Evolutionary conservation across 2,888 invertebrate species (phyloP).

Genomic region (Salticus scenicus): DNA sequence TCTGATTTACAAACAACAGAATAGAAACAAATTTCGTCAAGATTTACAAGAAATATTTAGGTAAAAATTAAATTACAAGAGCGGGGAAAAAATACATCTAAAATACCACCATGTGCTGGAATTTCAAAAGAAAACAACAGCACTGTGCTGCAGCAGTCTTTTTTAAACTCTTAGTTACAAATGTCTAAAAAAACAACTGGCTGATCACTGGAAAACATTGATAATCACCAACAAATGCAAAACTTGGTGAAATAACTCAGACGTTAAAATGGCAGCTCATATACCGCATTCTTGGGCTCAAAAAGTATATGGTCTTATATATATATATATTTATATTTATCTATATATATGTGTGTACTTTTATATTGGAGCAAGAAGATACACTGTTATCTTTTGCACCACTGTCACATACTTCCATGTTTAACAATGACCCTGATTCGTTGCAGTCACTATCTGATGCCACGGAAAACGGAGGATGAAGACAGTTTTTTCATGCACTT

Average conservation of each 20-base stretch:
- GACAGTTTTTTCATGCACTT: slow-evolving; percentile 17
- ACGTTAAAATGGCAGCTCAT: slow-evolving; percentile 20
- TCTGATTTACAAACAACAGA: not conserved
- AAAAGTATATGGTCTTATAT: too few species aligned
- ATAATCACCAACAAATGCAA: slow-evolving; percentile 23
- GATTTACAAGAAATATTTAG: not conserved
- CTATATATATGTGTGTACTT: too few species aligned
- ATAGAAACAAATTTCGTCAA: not conserved
- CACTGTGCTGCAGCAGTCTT: slow-evolving; percentile 1
- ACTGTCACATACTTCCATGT: not conserved
- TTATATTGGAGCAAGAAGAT: not conserved
- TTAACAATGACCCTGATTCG: not conserved
- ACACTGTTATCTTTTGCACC: not conserved
- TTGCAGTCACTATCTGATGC: slow-evolving; percentile 1
- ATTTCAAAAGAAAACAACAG: slow-evolving; percentile 46
- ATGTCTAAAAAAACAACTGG: slow-evolving; percentile 31
- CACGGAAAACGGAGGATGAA: slow-evolving; percentile 4
- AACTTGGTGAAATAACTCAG: slow-evolving; percentile 7
- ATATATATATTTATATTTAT: too few species aligned
- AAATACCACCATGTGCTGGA: slow-evolving; percentile 36
- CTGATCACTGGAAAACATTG: slow-evolving; percentile 28
- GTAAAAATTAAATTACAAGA: not conserved
- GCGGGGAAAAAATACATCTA: not conserved
- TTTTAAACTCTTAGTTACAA: slow-evolving; percentile 13
- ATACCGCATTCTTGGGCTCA: slow-evolving; percentile 16